Conservation (phyloP, 2,113 vertebrate genomes). For the Balaenoptera acutorostrata region DNA sequence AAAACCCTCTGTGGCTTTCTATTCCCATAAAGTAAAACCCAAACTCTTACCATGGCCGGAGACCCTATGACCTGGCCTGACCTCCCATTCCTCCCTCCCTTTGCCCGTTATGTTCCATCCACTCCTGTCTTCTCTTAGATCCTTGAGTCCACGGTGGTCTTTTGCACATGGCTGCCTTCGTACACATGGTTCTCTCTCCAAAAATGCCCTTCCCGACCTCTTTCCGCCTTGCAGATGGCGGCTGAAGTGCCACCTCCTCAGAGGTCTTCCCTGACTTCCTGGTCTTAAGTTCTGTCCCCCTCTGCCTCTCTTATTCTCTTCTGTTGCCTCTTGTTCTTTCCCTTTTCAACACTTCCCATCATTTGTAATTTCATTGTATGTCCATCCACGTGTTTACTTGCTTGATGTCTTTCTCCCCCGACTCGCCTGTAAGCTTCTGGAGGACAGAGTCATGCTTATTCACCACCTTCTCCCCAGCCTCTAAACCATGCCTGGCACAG, state of each 20-base stretch:
- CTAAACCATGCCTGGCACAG: background rate
- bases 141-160: background rate
- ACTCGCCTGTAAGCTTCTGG: background rate
- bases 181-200: background rate
- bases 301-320: background rate
- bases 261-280: background rate
- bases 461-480: background rate
- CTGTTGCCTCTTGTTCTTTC: background rate
- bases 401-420: background rate
- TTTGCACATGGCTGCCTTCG: background rate
- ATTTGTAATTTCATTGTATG: background rate
- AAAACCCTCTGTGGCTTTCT: background rate
- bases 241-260: background rate
- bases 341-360: background rate
- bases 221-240: background rate
- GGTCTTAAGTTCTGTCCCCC: background rate
- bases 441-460: background rate
- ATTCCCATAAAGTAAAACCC: background rate
- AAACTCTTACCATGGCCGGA: background rate
- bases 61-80: rapidly evolving
- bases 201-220: background rate
- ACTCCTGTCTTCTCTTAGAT: background rate
- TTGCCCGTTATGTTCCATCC: background rate
- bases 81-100: background rate
- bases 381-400: background rate